Conservation (phyloP, 1,140 invertebrate species). For the Anagrus nilaparvatae region DNA sequence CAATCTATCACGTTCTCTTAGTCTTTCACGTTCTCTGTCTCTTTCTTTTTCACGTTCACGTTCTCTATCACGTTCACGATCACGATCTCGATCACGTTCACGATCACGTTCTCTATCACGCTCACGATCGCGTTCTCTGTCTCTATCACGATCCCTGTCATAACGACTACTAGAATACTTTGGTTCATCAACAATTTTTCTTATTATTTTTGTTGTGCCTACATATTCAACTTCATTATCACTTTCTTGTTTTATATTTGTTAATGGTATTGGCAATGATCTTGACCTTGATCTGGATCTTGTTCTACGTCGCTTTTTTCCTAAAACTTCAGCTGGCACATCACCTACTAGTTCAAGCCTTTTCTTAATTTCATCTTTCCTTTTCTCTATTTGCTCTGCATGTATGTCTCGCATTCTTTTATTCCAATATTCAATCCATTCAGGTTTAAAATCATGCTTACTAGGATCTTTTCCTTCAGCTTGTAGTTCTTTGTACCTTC, state of each 20-base stretch:
- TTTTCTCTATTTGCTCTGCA: conserved; percentile 49
- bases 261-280: not conserved
- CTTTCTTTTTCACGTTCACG: conserved; percentile 10
- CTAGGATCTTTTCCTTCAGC: conserved; percentile 63
- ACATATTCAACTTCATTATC: conserved; percentile 41
- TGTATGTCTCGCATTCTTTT: conserved; percentile 66
- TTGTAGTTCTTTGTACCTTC: conserved; percentile 69
- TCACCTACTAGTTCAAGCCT: conserved; percentile 42
- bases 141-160: conserved; percentile 17
- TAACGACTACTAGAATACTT: conserved; percentile 21
- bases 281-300: conserved; percentile 13
- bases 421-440: conserved; percentile 79
- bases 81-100: conserved; percentile 1
- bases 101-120: conserved; percentile 3
- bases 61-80: conserved; percentile 8
- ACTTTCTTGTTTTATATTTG: conserved; percentile 22
- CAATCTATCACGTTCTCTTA: not conserved
- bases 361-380: conserved; percentile 47
- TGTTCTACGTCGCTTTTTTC: conserved; percentile 14
- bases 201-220: conserved; percentile 28
- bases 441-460: conserved; percentile 73
- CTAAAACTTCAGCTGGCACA: conserved; percentile 29
- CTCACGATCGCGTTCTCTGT: conserved; percentile 11
- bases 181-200: too few relatives aligned
- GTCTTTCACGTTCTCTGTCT: conserved; percentile 3